Base-by-base conservation (phyloP, 2,113 vertebrate species). In the Ceyx margarethae region DNA sequence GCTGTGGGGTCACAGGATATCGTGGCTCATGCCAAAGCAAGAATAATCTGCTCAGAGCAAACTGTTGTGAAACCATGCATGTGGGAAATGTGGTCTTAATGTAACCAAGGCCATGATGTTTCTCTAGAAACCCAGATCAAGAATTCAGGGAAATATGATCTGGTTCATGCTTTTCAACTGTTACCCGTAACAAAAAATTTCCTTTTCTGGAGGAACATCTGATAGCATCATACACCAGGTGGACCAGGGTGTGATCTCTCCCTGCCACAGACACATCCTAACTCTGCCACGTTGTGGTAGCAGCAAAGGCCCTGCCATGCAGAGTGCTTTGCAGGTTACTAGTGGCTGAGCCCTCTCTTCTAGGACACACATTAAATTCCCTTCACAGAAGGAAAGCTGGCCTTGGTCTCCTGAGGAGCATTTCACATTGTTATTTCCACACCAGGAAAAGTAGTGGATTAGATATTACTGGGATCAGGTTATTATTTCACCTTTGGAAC, bases 131-230 rank as follows among this genome's bases (percentile, higher is more conserved):
- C n/a, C 15, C n/a, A 35, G 56, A n/a, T 31, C 53, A 64, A 4
- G 64, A 75, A 56, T 56, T 86, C n/a, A 50, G 19, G 2, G 4
- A 76, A 82, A 61, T 28, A 31, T n/a, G 50, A 65, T 10, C 16
- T 28, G 8, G 11, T 42, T 64, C 15, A 5, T 51, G 54, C 25
- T 2, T 33, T 68, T 57, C n/a, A 72, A 40, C 23, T 26, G 23
- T 26, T 23, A 89, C 46, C 35, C 12, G 2, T 40, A 72, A 31
- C 3, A 11, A 53, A 40, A 85, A 68, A 29, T 87, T 94, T 94
- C 66, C 62, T 81, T 29, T 85, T 57, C 40, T 65, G 75, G 71
- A 76, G 71, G 58, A 93, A 93, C 62, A 50, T 68, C 50, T 89
- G 62, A 73, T 57, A 50, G 1, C 35, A n/a, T 26, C 0, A 37